Percentiles rank a stretch among this genome's conserved stretches.
Evolutionary conservation across 2,888 invertebrate species (phyloP).

Genomic region (Lypha dubia): DNA sequence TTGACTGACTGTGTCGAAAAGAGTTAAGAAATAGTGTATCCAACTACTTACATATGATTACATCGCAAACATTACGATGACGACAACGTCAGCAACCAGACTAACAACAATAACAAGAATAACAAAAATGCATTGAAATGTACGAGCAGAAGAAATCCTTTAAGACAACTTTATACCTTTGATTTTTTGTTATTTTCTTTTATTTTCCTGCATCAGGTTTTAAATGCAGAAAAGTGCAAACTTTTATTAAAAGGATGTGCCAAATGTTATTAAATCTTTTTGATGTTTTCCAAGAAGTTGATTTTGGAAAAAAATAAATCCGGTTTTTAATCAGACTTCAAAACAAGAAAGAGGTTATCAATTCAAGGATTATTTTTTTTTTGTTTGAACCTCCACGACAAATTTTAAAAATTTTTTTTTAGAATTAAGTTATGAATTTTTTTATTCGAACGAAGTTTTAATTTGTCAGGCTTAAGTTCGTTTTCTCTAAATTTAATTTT

Average conservation of each 20-base stretch:
- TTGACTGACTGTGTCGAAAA: conserved; percentile 1
- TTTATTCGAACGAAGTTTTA: no score
- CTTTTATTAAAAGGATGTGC: not conserved
- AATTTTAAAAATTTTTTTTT: no score
- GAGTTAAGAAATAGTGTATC: conserved; percentile 37
- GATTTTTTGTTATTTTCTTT: conserved; percentile 6
- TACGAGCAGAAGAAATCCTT: conserved; percentile 56
- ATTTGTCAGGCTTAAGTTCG: no score
- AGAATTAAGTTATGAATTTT: no score
- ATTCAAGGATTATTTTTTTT: no score
- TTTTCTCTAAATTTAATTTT: no score
- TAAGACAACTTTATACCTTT: conserved; percentile 51
- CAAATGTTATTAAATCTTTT: not conserved
- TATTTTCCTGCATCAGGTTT: not conserved
- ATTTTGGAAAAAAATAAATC: no score
- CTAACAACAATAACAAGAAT: not conserved
- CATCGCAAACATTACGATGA: conserved; percentile 64
- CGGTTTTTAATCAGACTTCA: no score
- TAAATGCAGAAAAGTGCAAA: conserved; percentile 27
- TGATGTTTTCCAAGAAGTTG: no score
- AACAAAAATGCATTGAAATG: conserved; percentile 36
- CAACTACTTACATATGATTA: conserved; percentile 67
- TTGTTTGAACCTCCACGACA: no score
- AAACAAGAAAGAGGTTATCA: no score
- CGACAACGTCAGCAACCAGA: not conserved